Evolutionary conservation across 2,113 vertebrate genomes (phyloP).

Genomic region (Ramphastos sulfuratus): DNA sequence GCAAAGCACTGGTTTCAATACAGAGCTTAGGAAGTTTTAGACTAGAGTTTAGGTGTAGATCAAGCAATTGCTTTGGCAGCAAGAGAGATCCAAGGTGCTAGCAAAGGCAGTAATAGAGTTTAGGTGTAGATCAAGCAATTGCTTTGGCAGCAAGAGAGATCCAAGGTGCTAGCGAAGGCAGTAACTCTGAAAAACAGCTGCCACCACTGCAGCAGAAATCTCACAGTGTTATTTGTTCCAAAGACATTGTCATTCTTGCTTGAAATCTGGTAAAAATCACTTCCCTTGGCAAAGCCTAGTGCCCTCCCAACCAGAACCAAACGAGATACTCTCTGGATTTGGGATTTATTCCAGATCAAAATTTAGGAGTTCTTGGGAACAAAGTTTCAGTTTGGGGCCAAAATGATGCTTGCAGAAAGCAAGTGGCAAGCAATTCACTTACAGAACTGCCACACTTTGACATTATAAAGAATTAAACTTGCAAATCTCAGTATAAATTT

Average conservation of each 20-base stretch:
- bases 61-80: background rate
- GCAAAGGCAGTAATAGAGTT: background rate
- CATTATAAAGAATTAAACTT: conserved; percentile 48
- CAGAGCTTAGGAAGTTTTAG: background rate
- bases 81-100: background rate
- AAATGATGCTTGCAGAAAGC: conserved; percentile 22
- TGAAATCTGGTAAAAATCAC: background rate
- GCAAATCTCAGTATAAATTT: conserved; percentile 40
- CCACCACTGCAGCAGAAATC: background rate
- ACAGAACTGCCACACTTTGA: conserved; percentile 23
- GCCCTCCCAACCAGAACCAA: background rate
- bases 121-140: background rate
- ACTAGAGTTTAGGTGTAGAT: background rate
- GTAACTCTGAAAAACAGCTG: background rate
- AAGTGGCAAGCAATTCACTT: conserved; percentile 32
- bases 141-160: background rate
- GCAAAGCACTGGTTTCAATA: background rate
- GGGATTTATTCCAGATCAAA: conserved; percentile 36
- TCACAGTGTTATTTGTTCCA: background rate
- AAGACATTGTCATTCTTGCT: background rate
- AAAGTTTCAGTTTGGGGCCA: background rate
- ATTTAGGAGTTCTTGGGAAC: background rate
- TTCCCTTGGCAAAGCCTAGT: background rate
- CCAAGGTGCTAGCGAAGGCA: background rate
- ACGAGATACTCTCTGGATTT: background rate